Evolutionary conservation across 2,113 vertebrate species (phyloP).

Genomic region (Hymenochirus boettgeri): DNA sequence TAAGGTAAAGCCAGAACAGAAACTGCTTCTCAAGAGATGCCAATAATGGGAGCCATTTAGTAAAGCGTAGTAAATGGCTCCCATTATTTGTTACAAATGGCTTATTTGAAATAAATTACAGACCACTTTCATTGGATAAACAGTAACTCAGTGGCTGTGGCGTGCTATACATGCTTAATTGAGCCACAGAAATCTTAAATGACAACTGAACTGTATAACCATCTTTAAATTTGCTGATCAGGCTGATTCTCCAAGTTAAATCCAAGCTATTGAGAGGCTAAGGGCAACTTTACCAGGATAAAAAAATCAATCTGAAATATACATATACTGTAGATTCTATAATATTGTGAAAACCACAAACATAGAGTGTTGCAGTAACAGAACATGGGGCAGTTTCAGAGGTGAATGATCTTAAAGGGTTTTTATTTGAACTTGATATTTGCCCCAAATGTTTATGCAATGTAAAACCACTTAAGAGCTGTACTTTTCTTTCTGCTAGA

Average conservation of each 20-base stretch:
- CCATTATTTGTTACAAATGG: conserved; percentile 99
- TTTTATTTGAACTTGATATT: conserved; percentile 71
- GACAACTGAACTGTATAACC: conserved; percentile 80
- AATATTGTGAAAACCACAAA: conserved; percentile 77
- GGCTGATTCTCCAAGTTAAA: conserved; percentile 74
- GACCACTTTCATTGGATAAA: conserved; percentile 99
- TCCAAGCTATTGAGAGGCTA: conserved; percentile 67
- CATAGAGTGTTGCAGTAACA: conserved; percentile 74
- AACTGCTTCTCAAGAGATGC: conserved; percentile 80
- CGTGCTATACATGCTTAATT: conserved; percentile 82
- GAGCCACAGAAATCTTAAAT: conserved; percentile 89
- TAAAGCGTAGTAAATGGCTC: conserved; percentile 84
- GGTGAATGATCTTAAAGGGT: conserved; percentile 65
- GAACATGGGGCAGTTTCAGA: conserved; percentile 81
- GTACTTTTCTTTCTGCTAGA: conserved; percentile 23
- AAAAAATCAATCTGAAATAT: conserved; percentile 72
- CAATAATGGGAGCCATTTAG: no score
- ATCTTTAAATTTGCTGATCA: conserved; percentile 84
- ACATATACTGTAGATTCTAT: no score
- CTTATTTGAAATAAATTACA: conserved; percentile 99
- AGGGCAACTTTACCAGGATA: conserved; percentile 68
- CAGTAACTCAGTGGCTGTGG: conserved; percentile 90
- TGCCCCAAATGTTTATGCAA: conserved; percentile 63
- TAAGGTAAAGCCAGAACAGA: conserved; percentile 77
- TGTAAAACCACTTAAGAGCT: conserved; percentile 62